Evolutionary conservation across 2,113 vertebrate species (phyloP).

Genomic region (Delphinus delphis): DNA sequence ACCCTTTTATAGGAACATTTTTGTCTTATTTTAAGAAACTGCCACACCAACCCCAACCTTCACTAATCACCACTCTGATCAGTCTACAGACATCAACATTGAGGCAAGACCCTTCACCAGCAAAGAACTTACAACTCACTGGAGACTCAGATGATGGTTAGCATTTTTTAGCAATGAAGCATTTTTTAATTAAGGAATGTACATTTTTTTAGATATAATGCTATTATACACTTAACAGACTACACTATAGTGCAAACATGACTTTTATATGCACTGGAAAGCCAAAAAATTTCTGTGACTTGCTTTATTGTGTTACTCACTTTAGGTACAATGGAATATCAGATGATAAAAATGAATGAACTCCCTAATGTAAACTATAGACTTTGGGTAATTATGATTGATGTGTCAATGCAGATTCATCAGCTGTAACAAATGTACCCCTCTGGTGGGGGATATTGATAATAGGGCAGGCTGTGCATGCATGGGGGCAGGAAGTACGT

Average conservation of each 20-base stretch:
- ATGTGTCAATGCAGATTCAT: not conserved
- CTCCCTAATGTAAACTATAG: not conserved
- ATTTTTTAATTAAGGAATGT: not conserved
- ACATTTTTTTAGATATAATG: not conserved
- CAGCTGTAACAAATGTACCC: not conserved
- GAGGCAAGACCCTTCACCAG: not conserved
- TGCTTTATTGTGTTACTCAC: not conserved
- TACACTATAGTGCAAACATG: not conserved
- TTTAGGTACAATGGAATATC: not conserved
- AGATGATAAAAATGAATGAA: not conserved
- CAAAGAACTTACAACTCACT: not conserved
- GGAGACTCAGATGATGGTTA: not conserved
- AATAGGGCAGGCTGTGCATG: not conserved
- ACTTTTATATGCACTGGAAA: not conserved
- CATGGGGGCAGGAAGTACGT: not conserved
- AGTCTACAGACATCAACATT: not conserved
- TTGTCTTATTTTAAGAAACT: not conserved
- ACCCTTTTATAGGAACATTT: too few relatives aligned
- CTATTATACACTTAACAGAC: not conserved
- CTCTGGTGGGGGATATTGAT: not conserved
- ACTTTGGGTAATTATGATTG: not conserved
- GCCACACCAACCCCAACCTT: not conserved
- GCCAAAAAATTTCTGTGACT: not conserved
- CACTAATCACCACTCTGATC: not conserved
- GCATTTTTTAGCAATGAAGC: not conserved